Evolutionary conservation across 1,140 invertebrate genomes (phyloP).

Genomic region (Idris sp.): DNA sequence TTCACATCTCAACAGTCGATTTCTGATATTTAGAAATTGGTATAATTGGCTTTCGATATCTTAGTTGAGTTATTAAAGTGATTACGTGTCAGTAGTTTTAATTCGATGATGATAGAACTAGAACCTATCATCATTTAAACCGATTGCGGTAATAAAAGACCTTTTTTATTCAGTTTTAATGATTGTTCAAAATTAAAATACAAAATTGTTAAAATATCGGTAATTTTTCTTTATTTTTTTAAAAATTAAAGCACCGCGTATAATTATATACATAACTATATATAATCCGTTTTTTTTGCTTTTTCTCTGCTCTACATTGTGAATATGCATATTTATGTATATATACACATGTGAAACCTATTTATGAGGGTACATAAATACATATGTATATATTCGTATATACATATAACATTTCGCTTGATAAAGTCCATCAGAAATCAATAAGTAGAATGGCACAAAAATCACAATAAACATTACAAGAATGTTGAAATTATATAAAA

Average conservation of each 20-base stretch:
- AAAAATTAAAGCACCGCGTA: slow-evolving; percentile 23
- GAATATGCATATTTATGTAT: slow-evolving; percentile 48
- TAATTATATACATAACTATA: slow-evolving; percentile 23
- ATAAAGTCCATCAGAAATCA: too few species aligned
- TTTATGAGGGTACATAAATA: too few species aligned
- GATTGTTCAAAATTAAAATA: not conserved
- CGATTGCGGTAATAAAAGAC: not conserved
- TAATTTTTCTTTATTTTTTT: slow-evolving; percentile 10
- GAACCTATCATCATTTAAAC: slow-evolving; percentile 14
- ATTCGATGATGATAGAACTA: slow-evolving; percentile 28
- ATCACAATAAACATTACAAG: too few species aligned
- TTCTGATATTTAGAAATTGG: too few species aligned
- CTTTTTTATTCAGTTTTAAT: not conserved
- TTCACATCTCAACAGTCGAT: too few species aligned
- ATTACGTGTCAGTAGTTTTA: slow-evolving; percentile 10
- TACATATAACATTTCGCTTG: too few species aligned
- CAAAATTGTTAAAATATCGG: too few species aligned
- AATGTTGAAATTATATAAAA: too few species aligned
- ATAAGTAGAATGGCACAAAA: too few species aligned
- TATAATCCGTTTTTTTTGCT: slow-evolving; percentile 49
- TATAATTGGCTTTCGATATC: not conserved
- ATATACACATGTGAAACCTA: slow-evolving; percentile 28
- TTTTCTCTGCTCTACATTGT: slow-evolving; percentile 39
- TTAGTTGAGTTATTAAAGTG: slow-evolving; percentile 20
- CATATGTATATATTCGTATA: too few species aligned